These are phyloP conservation scores for Macropis europaea DNA, from an alignment of 2,888 invertebrate genomes.

Conservation along the genomic window DNA sequence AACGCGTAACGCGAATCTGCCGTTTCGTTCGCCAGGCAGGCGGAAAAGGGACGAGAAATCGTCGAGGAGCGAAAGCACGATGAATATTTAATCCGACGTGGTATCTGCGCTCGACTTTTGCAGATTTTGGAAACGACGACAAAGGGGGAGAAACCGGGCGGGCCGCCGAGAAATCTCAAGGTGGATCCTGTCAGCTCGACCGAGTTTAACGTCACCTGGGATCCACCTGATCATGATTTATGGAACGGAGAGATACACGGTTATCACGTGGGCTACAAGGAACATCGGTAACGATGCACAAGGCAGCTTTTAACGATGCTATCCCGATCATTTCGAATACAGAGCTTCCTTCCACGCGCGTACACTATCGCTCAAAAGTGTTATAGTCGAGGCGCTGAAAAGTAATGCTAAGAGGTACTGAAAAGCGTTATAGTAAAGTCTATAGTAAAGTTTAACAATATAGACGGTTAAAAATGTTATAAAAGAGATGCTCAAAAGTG, in stretches of 20 bases:
- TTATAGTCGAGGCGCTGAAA: too few relatives aligned
- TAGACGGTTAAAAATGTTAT: too few relatives aligned
- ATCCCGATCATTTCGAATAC: too few relatives aligned
- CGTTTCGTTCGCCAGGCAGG: not conserved
- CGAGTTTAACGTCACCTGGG: constrained; percentile 92
- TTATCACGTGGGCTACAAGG: constrained; percentile 92
- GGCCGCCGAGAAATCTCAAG: constrained; percentile 90
- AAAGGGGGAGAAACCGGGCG: constrained; percentile 84
- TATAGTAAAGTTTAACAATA: too few relatives aligned
- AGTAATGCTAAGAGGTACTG: too few relatives aligned
- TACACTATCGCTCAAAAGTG: too few relatives aligned
- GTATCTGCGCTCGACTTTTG: constrained; percentile 3
- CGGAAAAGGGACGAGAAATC: not conserved
- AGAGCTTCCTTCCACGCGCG: constrained; percentile 27
- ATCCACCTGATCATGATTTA: constrained; percentile 90
- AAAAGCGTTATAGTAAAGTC: too few relatives aligned
- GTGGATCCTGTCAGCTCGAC: constrained; percentile 93
- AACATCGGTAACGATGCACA: constrained; percentile 76
- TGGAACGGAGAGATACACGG: constrained; percentile 94
- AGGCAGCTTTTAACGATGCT: constrained; percentile 37
- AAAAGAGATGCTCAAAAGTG: too few relatives aligned
- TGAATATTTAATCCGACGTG: not conserved
- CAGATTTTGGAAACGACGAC: constrained; percentile 77
- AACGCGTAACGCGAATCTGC: not conserved
- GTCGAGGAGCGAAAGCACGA: not conserved